phyloP scores from a whole-genome alignment of 2,113 vertebrate genomes.

The Nothocercus julius region DNA sequence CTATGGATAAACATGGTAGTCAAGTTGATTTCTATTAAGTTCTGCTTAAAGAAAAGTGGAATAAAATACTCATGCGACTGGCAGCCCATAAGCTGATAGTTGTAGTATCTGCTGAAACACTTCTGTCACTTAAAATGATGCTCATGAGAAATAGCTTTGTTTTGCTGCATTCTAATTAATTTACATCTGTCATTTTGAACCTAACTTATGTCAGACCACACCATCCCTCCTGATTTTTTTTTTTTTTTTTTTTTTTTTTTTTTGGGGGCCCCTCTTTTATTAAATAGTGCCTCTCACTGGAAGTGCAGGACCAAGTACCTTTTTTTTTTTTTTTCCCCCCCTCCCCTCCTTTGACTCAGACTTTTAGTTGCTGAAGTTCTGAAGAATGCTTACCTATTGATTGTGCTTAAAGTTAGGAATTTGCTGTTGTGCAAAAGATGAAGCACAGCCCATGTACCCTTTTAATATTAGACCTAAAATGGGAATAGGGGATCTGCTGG shows the following conservation, averaged over 20 bases:
- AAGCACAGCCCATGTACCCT: neutral
- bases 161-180: neutral
- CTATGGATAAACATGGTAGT: neutral
- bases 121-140: neutral
- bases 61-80: neutral
- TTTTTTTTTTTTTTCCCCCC: neutral
- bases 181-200: neutral
- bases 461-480: neutral
- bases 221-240: neutral
- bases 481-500: neutral
- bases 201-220: neutral
- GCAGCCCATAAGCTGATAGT: accelerated
- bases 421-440: neutral
- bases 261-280: no score
- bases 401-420: neutral
- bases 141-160: neutral
- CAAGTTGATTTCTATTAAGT: neutral
- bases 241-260: no score
- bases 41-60: neutral
- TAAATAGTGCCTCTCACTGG: neutral
- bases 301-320: neutral
- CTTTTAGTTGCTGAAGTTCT: neutral
- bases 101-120: accelerated
- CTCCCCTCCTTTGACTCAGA: neutral
- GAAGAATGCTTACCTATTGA: neutral